Evolutionary conservation across 2,888 invertebrate genomes (phyloP), one percentile per base, ranked within the genome.

Genomic region (Callyntrura guangdongensis): DNA sequence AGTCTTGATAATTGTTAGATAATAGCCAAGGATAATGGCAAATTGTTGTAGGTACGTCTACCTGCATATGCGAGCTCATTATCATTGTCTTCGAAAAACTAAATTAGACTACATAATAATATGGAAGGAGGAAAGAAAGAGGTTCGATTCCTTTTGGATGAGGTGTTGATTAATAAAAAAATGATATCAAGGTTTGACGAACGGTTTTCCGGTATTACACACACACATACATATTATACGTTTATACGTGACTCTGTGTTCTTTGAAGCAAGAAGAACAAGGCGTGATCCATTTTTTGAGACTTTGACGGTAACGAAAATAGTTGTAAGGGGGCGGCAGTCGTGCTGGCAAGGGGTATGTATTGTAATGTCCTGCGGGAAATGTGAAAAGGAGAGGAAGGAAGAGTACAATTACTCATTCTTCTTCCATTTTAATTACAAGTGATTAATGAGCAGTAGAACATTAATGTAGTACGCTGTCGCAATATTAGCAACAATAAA

Each of bases 401-500:
- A 90, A 90, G 86, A 86, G 90, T 67, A 77, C 85, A 86, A 90
- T 90, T 90, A 89, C 77, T 74, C 82, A 47, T 77, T 89, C 25
- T 86, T 86, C 69, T 74, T 59, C 72, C 72, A 67, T 69, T 86
- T 86, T 90, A 90, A 90, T 90, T 90, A 79, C 85, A 49, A 25
- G 86, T 90, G 90, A 90, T 90, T 90, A 90, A 90, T 90, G 90
- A 86, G 56, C 49, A 36, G 64, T 74, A 82, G 61, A 47, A 20
- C 9, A 17, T 47, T 47, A 12, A 64, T 64, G 14, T 61, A 20
- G 59, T 12, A 81, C 11, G 27, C 4, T 11, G 25, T 27, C 12
- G 22, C 20, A 61, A 45, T 20, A 82, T 64, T 61, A 27, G 53
- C n/a, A 27, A 56, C 53, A 82, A 82, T 82, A 64, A 64, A 82